Conservation (phyloP, 2,797 vertebrate genomes). For the Tragopan temminckii region DNA sequence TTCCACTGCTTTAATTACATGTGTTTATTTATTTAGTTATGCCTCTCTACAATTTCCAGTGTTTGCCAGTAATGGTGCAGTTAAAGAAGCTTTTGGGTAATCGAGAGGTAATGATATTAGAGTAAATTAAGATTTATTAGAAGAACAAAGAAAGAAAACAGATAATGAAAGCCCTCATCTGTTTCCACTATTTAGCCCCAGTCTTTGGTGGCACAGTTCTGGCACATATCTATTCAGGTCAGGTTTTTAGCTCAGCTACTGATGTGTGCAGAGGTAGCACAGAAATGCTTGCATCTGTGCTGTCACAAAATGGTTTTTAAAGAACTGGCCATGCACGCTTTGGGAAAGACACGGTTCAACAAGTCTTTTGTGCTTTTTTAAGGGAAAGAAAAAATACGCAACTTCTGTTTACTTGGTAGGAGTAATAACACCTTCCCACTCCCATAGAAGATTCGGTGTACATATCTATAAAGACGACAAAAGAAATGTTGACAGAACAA, state of each 20-base stretch:
- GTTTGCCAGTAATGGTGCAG: not conserved
- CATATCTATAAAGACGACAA: not conserved
- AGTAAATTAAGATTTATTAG: not conserved
- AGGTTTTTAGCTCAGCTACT: not conserved
- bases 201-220: not conserved
- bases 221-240: not conserved
- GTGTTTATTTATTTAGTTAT: not conserved
- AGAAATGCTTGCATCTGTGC: not conserved
- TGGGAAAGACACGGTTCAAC: not conserved
- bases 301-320: not conserved
- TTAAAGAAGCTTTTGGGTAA: not conserved
- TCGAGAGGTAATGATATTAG: not conserved
- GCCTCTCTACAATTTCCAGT: not conserved
- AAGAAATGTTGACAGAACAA: not conserved
- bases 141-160: slow-evolving; percentile 22
- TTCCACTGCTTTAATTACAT: not conserved
- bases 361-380: not conserved
- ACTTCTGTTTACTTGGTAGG: not conserved
- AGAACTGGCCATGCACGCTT: not conserved
- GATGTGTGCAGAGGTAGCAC: not conserved
- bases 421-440: not conserved
- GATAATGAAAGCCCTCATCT: not conserved
- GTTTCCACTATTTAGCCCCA: not conserved
- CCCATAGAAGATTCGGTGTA: not conserved
- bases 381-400: not conserved